A percentile compares a stretch with the other conserved stretches of the same genome.
These are phyloP conservation scores for Xenus cinereus DNA, from an alignment of 2,113 vertebrate genomes.

Conservation along the genomic window DNA sequence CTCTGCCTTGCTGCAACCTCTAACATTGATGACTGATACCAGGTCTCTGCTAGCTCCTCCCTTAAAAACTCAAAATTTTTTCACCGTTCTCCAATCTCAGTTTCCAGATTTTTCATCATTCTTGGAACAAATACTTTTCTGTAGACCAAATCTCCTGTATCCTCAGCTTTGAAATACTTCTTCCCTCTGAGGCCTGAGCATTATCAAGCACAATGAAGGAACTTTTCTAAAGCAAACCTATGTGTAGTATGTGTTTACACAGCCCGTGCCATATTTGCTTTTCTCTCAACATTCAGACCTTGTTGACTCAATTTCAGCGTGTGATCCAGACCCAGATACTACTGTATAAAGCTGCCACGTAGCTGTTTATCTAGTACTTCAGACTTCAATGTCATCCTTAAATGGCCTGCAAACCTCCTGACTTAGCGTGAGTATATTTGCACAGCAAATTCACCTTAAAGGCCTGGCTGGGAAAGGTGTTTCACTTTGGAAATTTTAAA, in stretches of 20 bases:
- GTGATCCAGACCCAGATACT: background rate
- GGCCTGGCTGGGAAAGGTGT: background rate
- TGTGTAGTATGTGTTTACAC: background rate
- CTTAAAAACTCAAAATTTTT: background rate
- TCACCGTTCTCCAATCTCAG: background rate
- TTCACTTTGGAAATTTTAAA: background rate
- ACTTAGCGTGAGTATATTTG: background rate
- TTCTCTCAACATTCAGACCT: background rate
- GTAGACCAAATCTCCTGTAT: background rate
- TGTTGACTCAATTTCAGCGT: slow-evolving; percentile 18
- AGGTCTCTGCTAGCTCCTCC: background rate
- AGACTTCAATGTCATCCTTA: slow-evolving; percentile 17
- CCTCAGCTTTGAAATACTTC: background rate
- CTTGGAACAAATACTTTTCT: background rate
- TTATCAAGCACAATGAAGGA: slow-evolving; percentile 1
- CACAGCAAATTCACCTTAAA: background rate
- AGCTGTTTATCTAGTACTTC: slow-evolving; percentile 34
- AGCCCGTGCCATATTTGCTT: slow-evolving; percentile 19
- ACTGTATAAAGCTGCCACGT: slow-evolving; percentile 11
- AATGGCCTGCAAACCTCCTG: background rate
- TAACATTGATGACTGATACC: background rate
- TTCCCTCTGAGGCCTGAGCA: background rate
- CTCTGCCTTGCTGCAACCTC: background rate
- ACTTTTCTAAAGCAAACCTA: background rate
- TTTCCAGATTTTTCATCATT: background rate